phyloP scores from a whole-genome alignment of 1,140 invertebrate species.

The Probaryconus sp. region DNA sequence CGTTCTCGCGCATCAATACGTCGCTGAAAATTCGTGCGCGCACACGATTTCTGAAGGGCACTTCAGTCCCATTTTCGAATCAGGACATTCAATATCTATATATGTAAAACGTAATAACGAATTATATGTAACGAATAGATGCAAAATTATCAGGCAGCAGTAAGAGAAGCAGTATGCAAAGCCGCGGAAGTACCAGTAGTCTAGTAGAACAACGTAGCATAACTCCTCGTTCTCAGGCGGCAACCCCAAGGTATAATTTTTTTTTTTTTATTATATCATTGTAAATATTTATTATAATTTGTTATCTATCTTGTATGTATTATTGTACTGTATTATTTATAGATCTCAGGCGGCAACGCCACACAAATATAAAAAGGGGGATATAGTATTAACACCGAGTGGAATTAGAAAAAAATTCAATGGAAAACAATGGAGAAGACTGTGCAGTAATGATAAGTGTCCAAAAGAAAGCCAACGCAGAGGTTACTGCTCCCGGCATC shows the following conservation, averaged over 20 bases:
- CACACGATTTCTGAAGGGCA: too few species aligned
- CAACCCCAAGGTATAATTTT: conserved; percentile 85
- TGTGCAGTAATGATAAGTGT: conserved; percentile 96
- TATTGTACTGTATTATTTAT: conserved; percentile 44
- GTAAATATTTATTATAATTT: conserved; percentile 1
- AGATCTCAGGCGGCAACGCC: conserved; percentile 95
- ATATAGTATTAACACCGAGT: conserved; percentile 96
- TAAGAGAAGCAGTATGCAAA: conserved; percentile 93
- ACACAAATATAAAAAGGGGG: conserved; percentile 99
- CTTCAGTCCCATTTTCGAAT: too few species aligned
- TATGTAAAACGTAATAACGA: conserved; percentile 32
- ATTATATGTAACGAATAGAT: conserved; percentile 72
- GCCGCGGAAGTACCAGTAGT: conserved; percentile 91
- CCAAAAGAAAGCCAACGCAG: conserved; percentile 98
- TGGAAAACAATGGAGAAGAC: conserved; percentile 98
- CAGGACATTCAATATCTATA: too few species aligned
- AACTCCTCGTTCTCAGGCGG: conserved; percentile 90
- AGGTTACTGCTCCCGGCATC: conserved; percentile 97
- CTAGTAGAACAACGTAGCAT: conserved; percentile 88
- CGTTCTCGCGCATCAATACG: too few species aligned
- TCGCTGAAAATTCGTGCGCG: too few species aligned
- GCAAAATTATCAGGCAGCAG: conserved; percentile 84
- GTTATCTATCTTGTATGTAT: conserved; percentile 8
- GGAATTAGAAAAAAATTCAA: conserved; percentile 99
- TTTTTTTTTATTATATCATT: background rate